Conservation (phyloP, 2,797 vertebrate species). For the Pteropus rufus region DNA sequence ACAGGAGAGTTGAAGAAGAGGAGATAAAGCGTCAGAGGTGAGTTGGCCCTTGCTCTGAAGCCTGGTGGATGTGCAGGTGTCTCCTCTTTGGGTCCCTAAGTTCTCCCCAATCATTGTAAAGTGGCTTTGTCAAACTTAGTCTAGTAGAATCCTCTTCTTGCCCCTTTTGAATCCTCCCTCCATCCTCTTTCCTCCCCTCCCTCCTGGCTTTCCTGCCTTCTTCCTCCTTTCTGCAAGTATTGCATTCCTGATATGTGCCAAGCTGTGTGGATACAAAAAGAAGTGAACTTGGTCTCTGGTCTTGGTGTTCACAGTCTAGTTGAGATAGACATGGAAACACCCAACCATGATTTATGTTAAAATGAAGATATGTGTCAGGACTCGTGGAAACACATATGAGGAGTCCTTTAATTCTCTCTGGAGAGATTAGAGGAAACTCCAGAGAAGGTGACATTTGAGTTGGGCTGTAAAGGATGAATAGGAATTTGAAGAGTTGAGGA, state of each 20-base stretch:
- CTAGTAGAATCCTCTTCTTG: not conserved
- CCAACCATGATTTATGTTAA: not conserved
- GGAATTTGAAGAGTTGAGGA: not conserved
- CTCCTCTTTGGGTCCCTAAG: not conserved
- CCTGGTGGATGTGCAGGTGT: fast-evolving
- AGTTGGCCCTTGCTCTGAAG: fast-evolving
- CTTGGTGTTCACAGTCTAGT: not conserved
- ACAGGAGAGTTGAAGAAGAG: slow-evolving; percentile 82
- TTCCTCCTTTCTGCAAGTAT: not conserved
- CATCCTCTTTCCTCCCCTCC: too few species aligned
- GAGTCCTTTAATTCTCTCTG: not conserved
- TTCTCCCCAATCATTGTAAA: not conserved
- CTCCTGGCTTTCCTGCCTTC: not conserved
- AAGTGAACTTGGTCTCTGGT: not conserved
- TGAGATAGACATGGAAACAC: not conserved
- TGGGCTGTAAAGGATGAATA: not conserved
- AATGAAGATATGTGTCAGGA: not conserved
- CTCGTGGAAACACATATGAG: not conserved
- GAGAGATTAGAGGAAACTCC: not conserved
- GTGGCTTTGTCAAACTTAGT: not conserved
- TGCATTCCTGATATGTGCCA: not conserved
- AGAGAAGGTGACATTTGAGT: not conserved
- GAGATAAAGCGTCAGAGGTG: slow-evolving; percentile 86
- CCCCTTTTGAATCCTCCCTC: not conserved
- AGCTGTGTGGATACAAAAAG: not conserved